Base-by-base conservation (phyloP, 2,113 vertebrate species). In the Seriola quinqueradiata region DNA sequence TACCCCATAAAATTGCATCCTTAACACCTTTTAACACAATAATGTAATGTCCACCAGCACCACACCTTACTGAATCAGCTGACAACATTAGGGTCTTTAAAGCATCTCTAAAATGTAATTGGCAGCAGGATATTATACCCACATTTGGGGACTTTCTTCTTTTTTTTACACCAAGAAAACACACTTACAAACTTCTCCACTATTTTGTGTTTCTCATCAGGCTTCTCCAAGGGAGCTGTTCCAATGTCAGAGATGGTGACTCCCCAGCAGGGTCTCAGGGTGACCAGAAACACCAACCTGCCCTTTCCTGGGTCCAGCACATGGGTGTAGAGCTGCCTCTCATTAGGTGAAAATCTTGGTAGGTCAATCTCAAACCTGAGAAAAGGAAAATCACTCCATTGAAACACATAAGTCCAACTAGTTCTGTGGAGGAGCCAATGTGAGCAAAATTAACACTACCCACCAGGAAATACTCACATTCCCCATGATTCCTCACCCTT, bases 401-500 rank as follows among this genome's bases (percentile, higher is more conserved):
- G 68, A 82, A 75, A 90, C 71, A 84, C 63, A 65, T 54, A n/a
- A 77, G 59, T 52, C 57, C 48, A 70, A 63, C 17, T 70, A 12
- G 55, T 44, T 77, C 65, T 73, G 79, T 46, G 21, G 19, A 67
- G 46, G 55, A 69, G 79, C 66, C 32, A 70, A 66, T 80, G 52
- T 55, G 52, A 65, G 68, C 42, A 77, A 87, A 90, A 87, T 86
- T 69, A 82, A 78, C 84, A 82, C 57, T 28, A 32, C 0, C 32
- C 69, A 70, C 21, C 16, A 70, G 54, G 66, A 72, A 70, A 81
- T 71, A 97, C 97, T 97, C 95, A 99, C 99, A 88, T 95, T 91
- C 97, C 98, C 95, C 97, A 96, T 75, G 97, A 96, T 17, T 98
- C 98, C 76, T 97, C 96, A 0, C 94, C 94, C 84, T 98, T 99